phyloP scores from a whole-genome alignment of 2,113 vertebrate genomes.

The Phainopepla nitens region DNA sequence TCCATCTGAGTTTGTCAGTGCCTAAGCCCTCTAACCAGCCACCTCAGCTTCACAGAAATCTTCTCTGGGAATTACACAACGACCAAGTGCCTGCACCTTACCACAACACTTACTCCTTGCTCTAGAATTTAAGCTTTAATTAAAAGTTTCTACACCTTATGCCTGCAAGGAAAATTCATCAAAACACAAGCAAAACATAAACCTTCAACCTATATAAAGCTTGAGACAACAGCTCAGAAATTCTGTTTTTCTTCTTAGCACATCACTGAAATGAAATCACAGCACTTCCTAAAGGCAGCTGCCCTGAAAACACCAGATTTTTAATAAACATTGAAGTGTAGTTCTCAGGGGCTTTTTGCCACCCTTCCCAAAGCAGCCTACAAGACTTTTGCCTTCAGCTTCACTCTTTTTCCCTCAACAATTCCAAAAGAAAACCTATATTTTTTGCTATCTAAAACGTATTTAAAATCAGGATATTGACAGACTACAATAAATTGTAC shows the following conservation, averaged over 20 bases:
- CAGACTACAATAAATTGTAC: background rate
- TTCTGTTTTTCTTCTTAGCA: background rate
- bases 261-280: background rate
- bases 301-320: background rate
- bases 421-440: background rate
- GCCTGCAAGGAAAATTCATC: conserved; percentile 33
- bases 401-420: background rate
- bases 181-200: background rate
- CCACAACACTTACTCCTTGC: background rate
- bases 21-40: background rate
- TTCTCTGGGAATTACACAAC: background rate
- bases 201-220: background rate
- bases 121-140: conserved; percentile 15
- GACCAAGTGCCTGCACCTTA: background rate
- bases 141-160: conserved; percentile 5
- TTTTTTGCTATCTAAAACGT: background rate
- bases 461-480: background rate
- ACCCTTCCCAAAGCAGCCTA: background rate
- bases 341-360: background rate
- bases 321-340: background rate
- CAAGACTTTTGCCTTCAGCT: background rate
- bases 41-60: background rate
- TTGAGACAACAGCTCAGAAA: background rate
- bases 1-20: background rate
- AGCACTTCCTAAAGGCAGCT: background rate